Evolutionary conservation across 2,888 invertebrate genomes (phyloP).

Genomic region (Drosophila pegasa): DNA sequence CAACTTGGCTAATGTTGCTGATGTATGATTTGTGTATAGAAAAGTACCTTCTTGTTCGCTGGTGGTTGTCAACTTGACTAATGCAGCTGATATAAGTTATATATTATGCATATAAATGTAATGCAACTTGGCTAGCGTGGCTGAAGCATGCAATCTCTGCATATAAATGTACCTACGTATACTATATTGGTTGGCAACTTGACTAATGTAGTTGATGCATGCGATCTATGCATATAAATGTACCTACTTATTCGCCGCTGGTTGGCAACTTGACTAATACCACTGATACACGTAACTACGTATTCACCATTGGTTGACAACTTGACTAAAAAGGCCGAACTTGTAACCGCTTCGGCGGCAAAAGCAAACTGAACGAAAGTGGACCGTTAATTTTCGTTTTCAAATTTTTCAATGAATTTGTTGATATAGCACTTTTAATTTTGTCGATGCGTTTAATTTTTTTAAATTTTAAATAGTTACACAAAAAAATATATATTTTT

Average conservation of each 20-base stretch:
- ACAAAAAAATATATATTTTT: neutral
- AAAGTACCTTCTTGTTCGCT: no score
- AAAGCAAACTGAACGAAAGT: no score
- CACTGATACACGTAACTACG: neutral
- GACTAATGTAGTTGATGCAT: neutral
- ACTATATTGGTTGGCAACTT: no score
- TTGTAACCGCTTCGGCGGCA: no score
- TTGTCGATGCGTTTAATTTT: neutral
- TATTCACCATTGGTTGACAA: neutral
- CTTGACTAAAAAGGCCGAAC: neutral
- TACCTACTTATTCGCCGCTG: neutral
- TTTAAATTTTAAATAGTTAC: neutral
- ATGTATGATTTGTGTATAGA: no score
- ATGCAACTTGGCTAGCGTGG: no score
- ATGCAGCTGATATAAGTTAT: neutral
- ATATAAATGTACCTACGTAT: no score
- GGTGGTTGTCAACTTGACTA: neutral
- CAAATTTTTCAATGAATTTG: neutral
- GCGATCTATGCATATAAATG: no score
- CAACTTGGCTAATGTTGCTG: no score
- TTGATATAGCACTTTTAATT: neutral
- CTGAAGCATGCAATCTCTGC: no score
- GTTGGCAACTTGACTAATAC: slow-evolving; percentile 1
- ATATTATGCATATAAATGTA: neutral
- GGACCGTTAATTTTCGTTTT: no score